Evolutionary conservation across 2,113 vertebrate genomes (phyloP), one percentile per base, ranked within the genome.

Genomic region (Theropithecus gelada): DNA sequence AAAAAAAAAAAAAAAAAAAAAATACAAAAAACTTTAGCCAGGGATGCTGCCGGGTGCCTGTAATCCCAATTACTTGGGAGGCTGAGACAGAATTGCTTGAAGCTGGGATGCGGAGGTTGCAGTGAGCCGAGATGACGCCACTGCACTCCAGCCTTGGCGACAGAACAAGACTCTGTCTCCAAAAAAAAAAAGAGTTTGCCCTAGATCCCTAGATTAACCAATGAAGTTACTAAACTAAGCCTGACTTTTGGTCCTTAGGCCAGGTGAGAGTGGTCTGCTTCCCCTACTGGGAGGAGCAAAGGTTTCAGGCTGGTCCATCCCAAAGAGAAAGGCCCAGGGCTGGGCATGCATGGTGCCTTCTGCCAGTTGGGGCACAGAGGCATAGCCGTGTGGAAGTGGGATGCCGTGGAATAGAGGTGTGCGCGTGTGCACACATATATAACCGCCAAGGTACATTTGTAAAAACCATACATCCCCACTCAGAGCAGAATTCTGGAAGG

Each of bases 391-490:
- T 30, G 73, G 40, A 57, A 27, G 16, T 22, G 35, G 17, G 14
- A 40, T 22, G 13, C 20, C 3, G 0, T 6, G 1, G 68, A 16
- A 6, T 50, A 6, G 27, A 30, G 9, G 8, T 30, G 3, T 27
- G 3, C 61, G 13, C 0, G 0, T 10, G n/a, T 17, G 30, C 38
- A 8, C 13, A 2, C 38, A 55, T 3, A 18, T 27, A 17, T 45
- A 22, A 45, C 3, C 18, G 30, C 22, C 2, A 3, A 20, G 27
- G 10, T 30, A 11, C 11, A 11, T n/a, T 2, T 25, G 22, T 57
- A 4, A 68, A 18, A 30, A 16, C 30, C 8, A 0, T 1, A 0
- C 0, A 0, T 8, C 5, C 18, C 17, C 17, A 4, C 14, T 30
- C 2, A 20, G 4, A 1, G 59, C 3, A 57, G 2, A 61, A 52